phyloP scores from a whole-genome alignment of 2,797 vertebrate genomes.

The Rachycentron canadum region DNA sequence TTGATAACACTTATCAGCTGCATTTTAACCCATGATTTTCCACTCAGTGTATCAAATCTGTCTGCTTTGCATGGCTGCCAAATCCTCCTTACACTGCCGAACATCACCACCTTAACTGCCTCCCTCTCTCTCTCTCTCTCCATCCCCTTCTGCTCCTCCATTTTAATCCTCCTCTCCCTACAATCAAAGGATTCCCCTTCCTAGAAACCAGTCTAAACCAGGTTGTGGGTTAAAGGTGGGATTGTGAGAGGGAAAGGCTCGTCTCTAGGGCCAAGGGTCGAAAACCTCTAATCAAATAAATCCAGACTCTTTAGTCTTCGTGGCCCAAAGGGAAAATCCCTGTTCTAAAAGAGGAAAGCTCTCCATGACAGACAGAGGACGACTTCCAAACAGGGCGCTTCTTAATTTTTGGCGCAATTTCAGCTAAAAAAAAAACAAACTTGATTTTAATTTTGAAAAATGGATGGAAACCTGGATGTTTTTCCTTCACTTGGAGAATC shows the following conservation, averaged over 20 bases:
- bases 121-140: neutral
- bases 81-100: slow-evolving; percentile 67
- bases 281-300: slow-evolving; percentile 70
- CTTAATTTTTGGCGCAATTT: neutral
- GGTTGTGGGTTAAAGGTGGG: slow-evolving; percentile 58
- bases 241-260: slow-evolving; percentile 23
- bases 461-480: neutral
- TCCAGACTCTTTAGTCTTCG: slow-evolving; percentile 46
- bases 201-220: slow-evolving; percentile 27
- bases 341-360: slow-evolving; percentile 41
- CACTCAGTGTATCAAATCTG: slow-evolving; percentile 47
- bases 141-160: slow-evolving; percentile 12
- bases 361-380: slow-evolving; percentile 1
- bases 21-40: too few species aligned
- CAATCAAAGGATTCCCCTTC: slow-evolving; percentile 52
- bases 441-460: neutral
- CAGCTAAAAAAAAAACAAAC: neutral
- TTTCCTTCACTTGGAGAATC: neutral
- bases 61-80: slow-evolving; percentile 41
- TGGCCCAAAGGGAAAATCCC: slow-evolving; percentile 51
- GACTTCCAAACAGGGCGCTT: neutral
- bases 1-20: slow-evolving; percentile 37
- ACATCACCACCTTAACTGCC: slow-evolving; percentile 26
- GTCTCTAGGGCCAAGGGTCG: slow-evolving; percentile 16
- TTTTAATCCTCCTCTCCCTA: slow-evolving; percentile 45